Evolutionary conservation across 2,888 invertebrate genomes (phyloP), one percentile per base, ranked within the genome.

Genomic region (Meta bourneti): DNA sequence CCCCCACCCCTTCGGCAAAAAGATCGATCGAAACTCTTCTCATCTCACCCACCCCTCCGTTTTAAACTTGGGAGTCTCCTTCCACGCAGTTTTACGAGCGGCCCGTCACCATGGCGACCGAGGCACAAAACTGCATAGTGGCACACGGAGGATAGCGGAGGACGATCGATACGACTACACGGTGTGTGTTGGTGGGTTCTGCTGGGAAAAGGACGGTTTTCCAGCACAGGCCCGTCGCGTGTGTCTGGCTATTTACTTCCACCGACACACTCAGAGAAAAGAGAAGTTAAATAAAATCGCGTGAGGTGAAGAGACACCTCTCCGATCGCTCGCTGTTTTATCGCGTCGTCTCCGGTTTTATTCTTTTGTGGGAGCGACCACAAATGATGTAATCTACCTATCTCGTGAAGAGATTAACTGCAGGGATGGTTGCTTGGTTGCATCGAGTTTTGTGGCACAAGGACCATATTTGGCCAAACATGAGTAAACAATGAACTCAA

Each of bases 21-120:
- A 16, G 13, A 84, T 84, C 75, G 84, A 84, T 84, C 74, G 48
- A n/a, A 16, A n/a, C 78, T 51, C 16, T 6, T 34, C 8, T 9
- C 70, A 13, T 71, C 13, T 34, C 71, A 20, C 82, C 82, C n/a
- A 51, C 84, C 83, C 84, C 84, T 72, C 20, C 72, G 84, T 84
- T 84, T 84, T 84, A 84, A 84, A 84, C 74, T 84, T 84, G 72
- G 84, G 84, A 13, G 34, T 75, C 75, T 74, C 83, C 82, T 49
- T 16, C 49, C 71, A 72, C 74, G n/a, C 52, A 48, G 54, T 75
- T 84, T 84, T 84, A 82, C 82, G 82, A 61, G 75, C 54, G 20
- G n/a, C 69, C n/a, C 70, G 75, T 84, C 74, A 5, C 54, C 61
- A 84, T 72, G 84, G 84, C 20, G 54, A 84, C 84, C 74, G 74